Evolutionary conservation across 2,113 vertebrate genomes (phyloP).

Genomic region (Stigmatopora nigra): DNA sequence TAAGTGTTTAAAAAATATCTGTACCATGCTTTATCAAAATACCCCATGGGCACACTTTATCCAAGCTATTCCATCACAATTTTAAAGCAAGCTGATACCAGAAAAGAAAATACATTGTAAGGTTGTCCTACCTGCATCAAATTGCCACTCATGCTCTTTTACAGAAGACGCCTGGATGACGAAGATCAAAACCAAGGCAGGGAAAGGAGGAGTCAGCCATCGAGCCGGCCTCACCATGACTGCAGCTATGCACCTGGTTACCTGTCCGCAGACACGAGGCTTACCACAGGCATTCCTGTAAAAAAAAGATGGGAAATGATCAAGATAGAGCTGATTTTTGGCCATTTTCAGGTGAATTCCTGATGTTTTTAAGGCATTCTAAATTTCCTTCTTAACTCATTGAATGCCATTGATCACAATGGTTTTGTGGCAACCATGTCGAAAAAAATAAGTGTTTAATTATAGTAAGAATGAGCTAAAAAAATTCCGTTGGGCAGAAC

Average conservation of each 20-base stretch:
- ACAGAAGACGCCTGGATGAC: conserved; percentile 40
- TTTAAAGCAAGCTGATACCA: too few species aligned
- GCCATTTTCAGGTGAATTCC: too few species aligned
- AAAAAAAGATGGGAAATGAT: background rate
- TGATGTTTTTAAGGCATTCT: too few species aligned
- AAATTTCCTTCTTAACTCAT: too few species aligned
- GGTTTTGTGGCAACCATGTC: too few species aligned
- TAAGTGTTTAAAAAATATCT: background rate
- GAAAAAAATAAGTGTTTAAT: too few species aligned
- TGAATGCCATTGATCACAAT: too few species aligned
- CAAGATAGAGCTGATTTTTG: too few species aligned
- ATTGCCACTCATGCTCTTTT: conserved; percentile 70
- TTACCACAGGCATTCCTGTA: conserved; percentile 70
- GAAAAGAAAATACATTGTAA: too few species aligned
- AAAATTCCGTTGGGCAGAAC: too few species aligned
- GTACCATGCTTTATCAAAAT: background rate
- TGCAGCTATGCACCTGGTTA: conserved; percentile 66
- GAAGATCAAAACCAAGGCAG: conserved; percentile 46
- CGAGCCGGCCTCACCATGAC: conserved; percentile 61
- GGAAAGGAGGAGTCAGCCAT: conserved; percentile 40
- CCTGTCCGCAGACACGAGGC: conserved; percentile 59
- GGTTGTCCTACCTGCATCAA: conserved; percentile 68
- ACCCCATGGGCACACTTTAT: background rate
- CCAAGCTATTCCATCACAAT: too few species aligned
- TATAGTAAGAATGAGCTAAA: too few species aligned